A percentile compares a stretch with the other conserved stretches of the same genome.
Conservation (phyloP, 1,140 invertebrate genomes). For the Drosophila ironensis region DNA sequence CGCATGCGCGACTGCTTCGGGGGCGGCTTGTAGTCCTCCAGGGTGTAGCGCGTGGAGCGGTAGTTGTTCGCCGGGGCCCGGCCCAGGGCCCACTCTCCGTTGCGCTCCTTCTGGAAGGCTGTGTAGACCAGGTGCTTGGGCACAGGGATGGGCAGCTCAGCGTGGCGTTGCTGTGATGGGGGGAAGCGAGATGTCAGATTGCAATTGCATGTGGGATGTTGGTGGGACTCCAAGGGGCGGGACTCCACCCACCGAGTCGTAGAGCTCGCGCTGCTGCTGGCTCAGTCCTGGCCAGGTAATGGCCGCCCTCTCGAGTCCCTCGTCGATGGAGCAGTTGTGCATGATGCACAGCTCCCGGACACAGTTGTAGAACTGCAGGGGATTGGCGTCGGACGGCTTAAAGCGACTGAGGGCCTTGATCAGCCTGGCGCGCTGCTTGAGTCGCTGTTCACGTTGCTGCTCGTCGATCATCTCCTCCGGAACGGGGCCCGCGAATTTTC, state of each 20-base stretch:
- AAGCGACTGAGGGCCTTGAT: slow-evolving; percentile 44
- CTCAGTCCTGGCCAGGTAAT: slow-evolving; percentile 26
- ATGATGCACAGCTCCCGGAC: slow-evolving; percentile 61
- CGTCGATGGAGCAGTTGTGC: slow-evolving; percentile 66
- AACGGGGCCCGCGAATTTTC: no score
- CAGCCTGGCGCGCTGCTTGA: slow-evolving; percentile 28
- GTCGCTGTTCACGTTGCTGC: slow-evolving; percentile 31
- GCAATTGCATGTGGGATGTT: no score
- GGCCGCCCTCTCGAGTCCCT: slow-evolving; percentile 47
- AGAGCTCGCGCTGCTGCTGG: slow-evolving; percentile 27
- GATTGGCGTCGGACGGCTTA: slow-evolving; percentile 40
- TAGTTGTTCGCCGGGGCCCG: slow-evolving; percentile 4
- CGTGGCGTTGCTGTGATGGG: slow-evolving; percentile 37
- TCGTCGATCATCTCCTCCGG: neutral
- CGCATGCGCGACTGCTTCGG: slow-evolving; percentile 2
- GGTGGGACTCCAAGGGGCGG: no score
- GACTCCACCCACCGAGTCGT: slow-evolving; percentile 58
- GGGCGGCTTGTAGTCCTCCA: slow-evolving; percentile 50
- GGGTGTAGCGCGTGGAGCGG: slow-evolving; percentile 17
- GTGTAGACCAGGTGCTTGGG: slow-evolving; percentile 52
- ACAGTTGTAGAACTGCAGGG: slow-evolving; percentile 64
- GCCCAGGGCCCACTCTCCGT: slow-evolving; percentile 45
- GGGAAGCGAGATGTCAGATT: no score
- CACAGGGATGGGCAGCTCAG: slow-evolving; percentile 58
- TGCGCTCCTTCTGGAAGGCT: slow-evolving; percentile 58